These are phyloP conservation scores for Oreohelix idahoensis DNA, from an alignment of 1,140 invertebrate genomes.

Conservation along the genomic window DNA sequence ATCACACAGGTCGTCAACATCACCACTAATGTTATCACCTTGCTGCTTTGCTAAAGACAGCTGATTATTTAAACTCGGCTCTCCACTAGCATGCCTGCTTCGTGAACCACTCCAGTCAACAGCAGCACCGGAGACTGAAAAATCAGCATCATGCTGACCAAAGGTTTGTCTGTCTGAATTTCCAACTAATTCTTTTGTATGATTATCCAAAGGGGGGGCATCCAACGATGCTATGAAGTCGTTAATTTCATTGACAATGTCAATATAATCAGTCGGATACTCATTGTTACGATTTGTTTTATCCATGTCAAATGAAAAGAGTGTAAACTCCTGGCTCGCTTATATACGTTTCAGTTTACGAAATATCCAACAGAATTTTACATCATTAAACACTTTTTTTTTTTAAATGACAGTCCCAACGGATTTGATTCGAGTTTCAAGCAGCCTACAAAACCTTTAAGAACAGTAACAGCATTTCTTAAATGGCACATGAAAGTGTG, in stretches of 20 bases:
- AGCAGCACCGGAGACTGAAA: background rate
- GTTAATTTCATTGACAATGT: constrained; percentile 70
- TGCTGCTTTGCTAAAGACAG: constrained; percentile 22
- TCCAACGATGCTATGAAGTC: constrained; percentile 68
- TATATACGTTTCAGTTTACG: too few relatives aligned
- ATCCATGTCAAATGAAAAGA: background rate
- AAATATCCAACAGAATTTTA: too few relatives aligned
- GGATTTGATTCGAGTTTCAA: too few relatives aligned
- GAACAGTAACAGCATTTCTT: too few relatives aligned
- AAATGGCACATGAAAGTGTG: too few relatives aligned
- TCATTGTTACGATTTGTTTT: constrained; percentile 37
- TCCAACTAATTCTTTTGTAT: constrained; percentile 36
- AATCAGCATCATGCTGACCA: constrained; percentile 31
- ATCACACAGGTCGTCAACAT: background rate
- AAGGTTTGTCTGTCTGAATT: constrained; percentile 33
- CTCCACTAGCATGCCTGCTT: constrained; percentile 19
- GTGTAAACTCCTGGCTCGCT: background rate
- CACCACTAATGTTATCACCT: background rate
- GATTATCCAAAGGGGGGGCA: constrained; percentile 48
- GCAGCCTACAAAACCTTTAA: too few relatives aligned
- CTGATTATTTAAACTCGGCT: background rate
- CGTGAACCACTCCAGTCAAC: background rate
- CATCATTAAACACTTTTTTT: too few relatives aligned
- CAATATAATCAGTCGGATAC: constrained; percentile 64
- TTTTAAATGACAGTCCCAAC: too few relatives aligned